Conservation (phyloP, 2,797 vertebrate genomes). For the Chromis chromis region DNA sequence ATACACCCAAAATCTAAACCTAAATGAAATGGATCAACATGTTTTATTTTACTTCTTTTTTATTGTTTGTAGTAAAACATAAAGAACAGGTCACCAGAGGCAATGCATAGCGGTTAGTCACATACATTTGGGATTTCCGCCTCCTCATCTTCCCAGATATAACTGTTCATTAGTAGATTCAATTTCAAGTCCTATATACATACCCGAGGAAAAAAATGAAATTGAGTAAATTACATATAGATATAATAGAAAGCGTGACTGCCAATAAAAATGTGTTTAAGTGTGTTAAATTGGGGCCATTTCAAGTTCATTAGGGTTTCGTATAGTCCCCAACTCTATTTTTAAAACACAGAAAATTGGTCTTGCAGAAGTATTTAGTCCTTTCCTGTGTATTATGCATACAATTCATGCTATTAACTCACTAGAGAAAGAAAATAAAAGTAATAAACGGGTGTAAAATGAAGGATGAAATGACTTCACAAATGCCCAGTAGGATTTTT, state of each 20-base stretch:
- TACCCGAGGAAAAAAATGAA: too few species aligned
- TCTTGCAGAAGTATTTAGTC: background rate
- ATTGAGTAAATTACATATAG: too few species aligned
- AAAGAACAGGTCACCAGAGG: background rate
- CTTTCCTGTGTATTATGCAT: background rate
- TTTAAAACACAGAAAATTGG: background rate
- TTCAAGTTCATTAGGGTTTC: too few species aligned
- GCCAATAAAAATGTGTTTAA: too few species aligned
- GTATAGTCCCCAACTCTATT: too few species aligned
- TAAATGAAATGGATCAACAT: background rate
- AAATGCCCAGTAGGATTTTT: background rate
- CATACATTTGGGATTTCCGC: too few species aligned
- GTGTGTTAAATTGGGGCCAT: too few species aligned
- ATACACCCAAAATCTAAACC: background rate
- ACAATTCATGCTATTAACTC: background rate
- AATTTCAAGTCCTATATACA: background rate
- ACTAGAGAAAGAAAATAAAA: background rate
- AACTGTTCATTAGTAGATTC: background rate
- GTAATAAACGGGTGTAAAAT: background rate
- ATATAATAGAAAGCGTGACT: too few species aligned
- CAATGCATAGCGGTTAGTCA: background rate
- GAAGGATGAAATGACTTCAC: background rate
- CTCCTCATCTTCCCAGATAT: background rate
- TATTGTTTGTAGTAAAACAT: background rate
- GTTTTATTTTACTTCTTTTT: background rate